Conservation (phyloP, 2,113 vertebrate genomes). For the Echinops telfairi region DNA sequence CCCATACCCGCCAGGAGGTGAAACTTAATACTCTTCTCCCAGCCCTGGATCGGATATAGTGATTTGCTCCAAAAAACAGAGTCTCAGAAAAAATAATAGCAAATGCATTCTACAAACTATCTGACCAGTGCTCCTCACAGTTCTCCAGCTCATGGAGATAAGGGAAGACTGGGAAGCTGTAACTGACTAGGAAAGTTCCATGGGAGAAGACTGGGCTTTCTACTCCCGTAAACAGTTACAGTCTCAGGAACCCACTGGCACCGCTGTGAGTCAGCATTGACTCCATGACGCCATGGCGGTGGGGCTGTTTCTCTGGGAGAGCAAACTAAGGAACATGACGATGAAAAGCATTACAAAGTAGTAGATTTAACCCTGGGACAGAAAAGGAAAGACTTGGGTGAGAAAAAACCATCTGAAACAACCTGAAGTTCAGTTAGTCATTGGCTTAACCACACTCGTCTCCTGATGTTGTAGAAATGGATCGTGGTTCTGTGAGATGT, state of each 20-base stretch:
- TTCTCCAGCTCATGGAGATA: neutral
- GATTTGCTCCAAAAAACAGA: neutral
- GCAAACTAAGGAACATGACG: neutral
- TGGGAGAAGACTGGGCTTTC: too few species aligned
- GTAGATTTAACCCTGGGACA: neutral
- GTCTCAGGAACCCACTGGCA: too few species aligned
- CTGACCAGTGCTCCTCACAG: neutral
- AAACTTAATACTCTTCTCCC: neutral
- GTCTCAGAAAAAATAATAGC: too few species aligned
- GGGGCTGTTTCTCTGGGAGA: too few species aligned
- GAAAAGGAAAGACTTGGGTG: neutral
- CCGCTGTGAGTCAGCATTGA: too few species aligned
- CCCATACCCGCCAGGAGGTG: neutral
- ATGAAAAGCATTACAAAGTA: neutral
- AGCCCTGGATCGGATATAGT: neutral
- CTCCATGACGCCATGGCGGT: too few species aligned
- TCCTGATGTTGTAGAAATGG: neutral
- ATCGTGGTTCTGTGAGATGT: neutral
- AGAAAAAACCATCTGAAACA: neutral
- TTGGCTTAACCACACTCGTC: neutral
- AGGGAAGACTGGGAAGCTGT: neutral
- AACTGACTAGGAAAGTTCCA: too few species aligned
- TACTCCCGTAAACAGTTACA: too few species aligned
- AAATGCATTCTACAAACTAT: neutral
- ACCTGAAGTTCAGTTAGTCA: neutral